phyloP scores from a whole-genome alignment of 2,797 vertebrate genomes.

The Podarcis siculus region DNA sequence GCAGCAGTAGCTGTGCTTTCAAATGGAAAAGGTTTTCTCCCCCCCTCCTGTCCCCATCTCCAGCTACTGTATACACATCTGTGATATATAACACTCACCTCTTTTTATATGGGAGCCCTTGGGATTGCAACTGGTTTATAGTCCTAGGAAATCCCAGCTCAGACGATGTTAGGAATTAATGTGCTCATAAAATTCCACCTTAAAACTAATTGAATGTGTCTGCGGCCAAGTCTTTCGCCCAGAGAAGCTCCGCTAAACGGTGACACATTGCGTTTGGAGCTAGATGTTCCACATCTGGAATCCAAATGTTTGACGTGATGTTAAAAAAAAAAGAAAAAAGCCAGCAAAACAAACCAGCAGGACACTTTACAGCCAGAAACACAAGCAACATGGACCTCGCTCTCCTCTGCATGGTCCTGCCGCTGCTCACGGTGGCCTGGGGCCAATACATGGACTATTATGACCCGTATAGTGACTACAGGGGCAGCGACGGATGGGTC shows the following conservation, averaged over 20 bases:
- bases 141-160: conserved; percentile 28
- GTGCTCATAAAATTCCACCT: conserved; percentile 82
- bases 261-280: conserved; percentile 86
- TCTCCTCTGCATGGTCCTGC: conserved; percentile 75
- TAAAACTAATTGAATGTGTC: conserved; percentile 77
- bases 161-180: conserved; percentile 15
- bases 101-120: conserved; percentile 32
- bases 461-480: conserved; percentile 73
- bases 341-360: conserved; percentile 72
- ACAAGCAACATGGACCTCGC: conserved; percentile 83
- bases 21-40: conserved; percentile 5
- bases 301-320: conserved; percentile 83
- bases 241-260: conserved; percentile 74
- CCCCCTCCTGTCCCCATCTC: conserved; percentile 1
- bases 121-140: conserved; percentile 32
- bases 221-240: conserved; percentile 62
- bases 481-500: conserved; percentile 85
- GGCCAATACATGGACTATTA: conserved; percentile 73
- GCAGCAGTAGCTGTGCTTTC: conserved; percentile 13
- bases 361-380: conserved; percentile 67
- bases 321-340: conserved; percentile 72
- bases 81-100: not conserved
- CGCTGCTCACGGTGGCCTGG: conserved; percentile 78
- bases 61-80: conserved; percentile 11
- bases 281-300: conserved; percentile 90